These are phyloP conservation scores for Myripristis murdjan DNA, from an alignment of 2,797 vertebrate genomes.

Conservation along the genomic window DNA sequence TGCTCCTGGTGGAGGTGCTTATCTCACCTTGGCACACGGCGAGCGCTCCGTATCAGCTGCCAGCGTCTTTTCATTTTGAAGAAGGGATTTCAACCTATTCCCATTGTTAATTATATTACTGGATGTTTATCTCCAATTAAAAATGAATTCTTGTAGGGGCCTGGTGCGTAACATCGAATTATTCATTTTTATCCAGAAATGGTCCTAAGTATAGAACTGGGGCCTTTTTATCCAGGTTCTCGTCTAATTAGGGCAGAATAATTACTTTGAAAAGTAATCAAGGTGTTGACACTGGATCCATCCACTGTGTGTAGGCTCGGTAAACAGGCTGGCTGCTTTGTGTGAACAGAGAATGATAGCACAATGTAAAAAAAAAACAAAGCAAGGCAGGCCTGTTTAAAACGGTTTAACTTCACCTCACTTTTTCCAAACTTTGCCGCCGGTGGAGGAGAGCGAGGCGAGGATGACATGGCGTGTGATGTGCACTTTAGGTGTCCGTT, in stretches of 20 bases:
- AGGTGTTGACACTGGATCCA: constrained; percentile 68
- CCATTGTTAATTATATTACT: constrained; percentile 67
- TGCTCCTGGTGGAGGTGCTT: neutral
- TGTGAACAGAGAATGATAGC: constrained; percentile 32
- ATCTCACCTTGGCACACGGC: constrained; percentile 1
- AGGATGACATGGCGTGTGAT: neutral
- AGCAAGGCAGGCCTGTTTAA: constrained; percentile 47
- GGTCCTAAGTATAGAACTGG: constrained; percentile 66
- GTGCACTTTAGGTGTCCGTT: constrained; percentile 7
- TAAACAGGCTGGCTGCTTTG: constrained; percentile 56
- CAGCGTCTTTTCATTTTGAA: constrained; percentile 43
- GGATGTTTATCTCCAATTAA: constrained; percentile 69
- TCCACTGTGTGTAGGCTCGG: constrained; percentile 51
- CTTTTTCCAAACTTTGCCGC: too few relatives aligned
- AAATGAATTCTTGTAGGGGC: constrained; percentile 63
- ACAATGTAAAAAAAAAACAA: constrained; percentile 19
- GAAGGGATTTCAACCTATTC: constrained; percentile 66
- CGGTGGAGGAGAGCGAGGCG: neutral
- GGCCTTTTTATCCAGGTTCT: constrained; percentile 53
- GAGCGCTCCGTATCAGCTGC: constrained; percentile 44
- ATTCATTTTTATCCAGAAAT: constrained; percentile 71
- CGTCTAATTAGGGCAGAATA: constrained; percentile 82
- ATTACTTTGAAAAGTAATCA: constrained; percentile 80
- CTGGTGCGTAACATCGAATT: constrained; percentile 55
- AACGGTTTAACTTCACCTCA: constrained; percentile 3